Base-by-base conservation (phyloP, 2,888 invertebrate genomes). In the Electrophaes corylata region DNA sequence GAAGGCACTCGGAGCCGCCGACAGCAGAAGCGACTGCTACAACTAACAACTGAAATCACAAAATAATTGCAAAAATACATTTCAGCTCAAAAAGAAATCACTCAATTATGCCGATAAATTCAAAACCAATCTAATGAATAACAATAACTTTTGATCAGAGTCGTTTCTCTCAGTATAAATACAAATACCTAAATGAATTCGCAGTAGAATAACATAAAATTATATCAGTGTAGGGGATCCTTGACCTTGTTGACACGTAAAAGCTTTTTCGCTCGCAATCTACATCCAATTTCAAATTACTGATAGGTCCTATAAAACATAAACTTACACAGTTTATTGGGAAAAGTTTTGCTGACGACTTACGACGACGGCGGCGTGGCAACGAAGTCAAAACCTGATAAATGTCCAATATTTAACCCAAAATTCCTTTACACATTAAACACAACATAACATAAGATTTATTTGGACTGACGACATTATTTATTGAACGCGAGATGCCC, bases 21-120 rank as follows among this genome's bases (percentile, higher is more conserved):
- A 56, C 52, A 60, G 66, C 62, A 65, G 61, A 64, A 66, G 65
- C 49, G 64, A 57, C 60, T 62, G 12, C 56, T 53, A 66, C 61
- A 61, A 62, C 65, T 65, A 65, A 67, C n/a, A n/a, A 67, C 61
- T 66, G 39, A 19, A 39, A 19, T 39, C 41, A 20, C 12, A 14
- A 8, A 23, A 20, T 43, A 2, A 20, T 49, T 49, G 19, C 18
- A 31, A 47, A 3, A 37, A 35, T n/a, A n/a, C 37, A 12, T 5
- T 39, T 48, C 37, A 20, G 20, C 8, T 35, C 10, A 4, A 43
- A 51, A 37, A 37, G 41, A 40, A 54, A 61, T 12, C 14, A 29
- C 4, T 16, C 14, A 10, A 10, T 5, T 23, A 11, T 2, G 14
- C 29, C 3, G 11, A 37, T 16, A 37, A 16, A 12, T 16, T 14